Conservation (phyloP, 2,797 vertebrate genomes). For the Columba guinea region DNA sequence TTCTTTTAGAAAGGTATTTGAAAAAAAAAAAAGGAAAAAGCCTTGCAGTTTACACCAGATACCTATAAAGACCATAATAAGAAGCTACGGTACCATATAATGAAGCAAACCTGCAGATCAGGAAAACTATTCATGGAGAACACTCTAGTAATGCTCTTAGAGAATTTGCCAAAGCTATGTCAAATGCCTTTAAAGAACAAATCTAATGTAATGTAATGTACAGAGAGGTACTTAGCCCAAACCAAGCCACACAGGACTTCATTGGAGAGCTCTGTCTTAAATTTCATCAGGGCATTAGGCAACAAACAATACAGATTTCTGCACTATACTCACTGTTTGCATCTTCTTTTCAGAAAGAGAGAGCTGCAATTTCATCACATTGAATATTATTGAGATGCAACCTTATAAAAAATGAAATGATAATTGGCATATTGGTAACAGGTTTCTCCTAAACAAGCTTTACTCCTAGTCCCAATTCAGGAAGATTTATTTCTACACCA, state of each 20-base stretch:
- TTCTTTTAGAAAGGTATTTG: neutral
- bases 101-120: neutral
- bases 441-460: neutral
- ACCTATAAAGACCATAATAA: neutral
- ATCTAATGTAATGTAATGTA: neutral
- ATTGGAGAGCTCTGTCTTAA: neutral
- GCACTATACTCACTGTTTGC: neutral
- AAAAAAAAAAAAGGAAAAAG: neutral
- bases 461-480: neutral
- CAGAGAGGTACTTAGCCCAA: neutral
- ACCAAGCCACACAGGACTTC: neutral
- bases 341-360: neutral
- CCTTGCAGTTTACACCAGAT: neutral
- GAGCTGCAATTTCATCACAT: neutral
- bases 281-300: neutral
- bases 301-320: neutral
- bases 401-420: neutral
- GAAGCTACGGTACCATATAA: neutral
- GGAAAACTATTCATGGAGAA: neutral
- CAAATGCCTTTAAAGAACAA: neutral
- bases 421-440: neutral
- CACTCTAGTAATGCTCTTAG: neutral
- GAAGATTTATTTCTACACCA: neutral
- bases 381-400: neutral
- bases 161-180: neutral